phyloP scores from a whole-genome alignment of 2,888 invertebrate genomes.

The Balanococcus diminutus region DNA sequence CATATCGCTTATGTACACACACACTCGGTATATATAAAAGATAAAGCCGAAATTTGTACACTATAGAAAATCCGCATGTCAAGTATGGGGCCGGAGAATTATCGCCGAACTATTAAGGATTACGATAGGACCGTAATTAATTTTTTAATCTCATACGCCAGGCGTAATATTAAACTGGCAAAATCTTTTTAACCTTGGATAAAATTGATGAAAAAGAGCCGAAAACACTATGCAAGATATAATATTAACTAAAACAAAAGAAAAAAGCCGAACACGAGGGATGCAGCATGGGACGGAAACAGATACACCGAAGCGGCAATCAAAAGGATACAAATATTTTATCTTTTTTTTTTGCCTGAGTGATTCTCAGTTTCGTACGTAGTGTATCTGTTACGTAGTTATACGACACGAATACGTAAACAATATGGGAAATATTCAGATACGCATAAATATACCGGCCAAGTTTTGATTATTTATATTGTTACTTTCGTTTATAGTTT shows the following conservation, averaged over 20 bases:
- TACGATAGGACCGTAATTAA: conserved; percentile 16
- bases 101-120: not conserved
- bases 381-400: not conserved
- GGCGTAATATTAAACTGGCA: not conserved
- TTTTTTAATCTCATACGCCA: conserved; percentile 7
- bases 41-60: not conserved
- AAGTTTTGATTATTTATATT: not conserved
- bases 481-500: not conserved
- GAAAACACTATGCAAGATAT: no score
- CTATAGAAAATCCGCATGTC: not conserved
- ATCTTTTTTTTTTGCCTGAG: not conserved
- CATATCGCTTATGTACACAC: not conserved
- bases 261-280: no score
- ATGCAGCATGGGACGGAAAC: no score
- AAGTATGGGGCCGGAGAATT: not conserved
- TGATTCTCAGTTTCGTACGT: not conserved
- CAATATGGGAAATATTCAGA: no score
- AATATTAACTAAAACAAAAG: no score
- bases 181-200: not conserved
- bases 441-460: not conserved
- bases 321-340: not conserved
- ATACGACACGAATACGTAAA: no score
- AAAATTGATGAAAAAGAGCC: conserved; percentile 11
- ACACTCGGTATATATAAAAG: not conserved
- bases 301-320: not conserved